Base-by-base conservation (phyloP, 2,113 vertebrate genomes). In the Microtus oregoni region DNA sequence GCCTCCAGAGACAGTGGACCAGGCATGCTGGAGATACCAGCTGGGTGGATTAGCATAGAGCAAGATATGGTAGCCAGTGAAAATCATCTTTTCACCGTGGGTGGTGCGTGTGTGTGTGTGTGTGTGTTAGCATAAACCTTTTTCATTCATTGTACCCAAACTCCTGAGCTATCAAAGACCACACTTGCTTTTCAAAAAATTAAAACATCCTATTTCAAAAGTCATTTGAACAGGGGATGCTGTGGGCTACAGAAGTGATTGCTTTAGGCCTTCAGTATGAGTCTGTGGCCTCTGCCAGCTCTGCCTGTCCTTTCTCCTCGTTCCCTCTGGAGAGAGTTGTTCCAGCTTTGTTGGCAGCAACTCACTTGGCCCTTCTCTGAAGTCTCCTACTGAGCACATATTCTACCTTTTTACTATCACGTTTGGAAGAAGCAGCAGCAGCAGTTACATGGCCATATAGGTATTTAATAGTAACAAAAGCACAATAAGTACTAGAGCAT, bases 381-480 rank as follows among this genome's bases (percentile, higher is more conserved):
- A 72, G 47, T n/a, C 91, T 76, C 32, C 92, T 89, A 86, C 8
- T 67, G 94, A 92, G 76, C 28, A 75, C 72, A 82, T 3, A 52
- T 72, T 93, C 90, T 61, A 72, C 58, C 75, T 94, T 58, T 72
- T 95, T 90, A 90, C 47, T 14, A 14, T 86, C 88, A 65, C n/a
- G 22, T 96, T 97, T 88, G 76, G 92, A 95, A 94, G 58, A 72
- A 77, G 78, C 67, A 52, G 75, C 44, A 95, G 67, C 35, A 88
- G 70, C 38, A 90, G 83, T 94, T 83, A 15, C 44, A 19, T 44
- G 68, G 82, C 72, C 30, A n/a, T n/a, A 75, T 28, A 77, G 82
- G 26, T 47, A 38, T 47, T 41, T 61, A 12, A 38, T 32, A 50
- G 67, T 73, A 61, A 78, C 19, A n/a, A 72, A 94, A 90, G 65